Percentiles rank a stretch among this genome's conserved stretches.
Conservation (phyloP, 2,797 vertebrate genomes). For the Muraenolepis orangiensis region DNA sequence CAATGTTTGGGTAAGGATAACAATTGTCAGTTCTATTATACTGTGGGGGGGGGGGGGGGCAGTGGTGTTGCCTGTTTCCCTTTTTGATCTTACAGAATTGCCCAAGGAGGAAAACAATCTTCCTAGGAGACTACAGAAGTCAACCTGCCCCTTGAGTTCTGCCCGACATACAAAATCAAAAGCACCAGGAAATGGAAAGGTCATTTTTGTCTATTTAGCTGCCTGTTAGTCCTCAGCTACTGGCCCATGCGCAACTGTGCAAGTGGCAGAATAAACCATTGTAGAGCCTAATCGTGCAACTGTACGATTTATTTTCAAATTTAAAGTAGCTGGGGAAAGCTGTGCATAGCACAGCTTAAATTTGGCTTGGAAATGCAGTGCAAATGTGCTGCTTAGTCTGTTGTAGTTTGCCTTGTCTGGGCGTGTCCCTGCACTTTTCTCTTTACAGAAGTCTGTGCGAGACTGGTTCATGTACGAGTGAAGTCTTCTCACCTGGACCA, state of each 20-base stretch:
- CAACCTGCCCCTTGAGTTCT: conserved; percentile 54
- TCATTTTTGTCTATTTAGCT: conserved; percentile 31
- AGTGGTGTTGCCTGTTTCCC: conserved; percentile 59
- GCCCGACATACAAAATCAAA: conserved; percentile 53
- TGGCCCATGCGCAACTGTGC: conserved; percentile 72
- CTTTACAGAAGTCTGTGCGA: conserved; percentile 70
- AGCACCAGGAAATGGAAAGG: conserved; percentile 45
- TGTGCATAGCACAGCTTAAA: conserved; percentile 69
- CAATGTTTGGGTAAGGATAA: conserved; percentile 63
- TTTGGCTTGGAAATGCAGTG: conserved; percentile 53
- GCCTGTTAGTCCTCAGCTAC: conserved; percentile 54
- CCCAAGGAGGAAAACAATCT: conserved; percentile 64
- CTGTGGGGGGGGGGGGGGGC: conserved; percentile 49
- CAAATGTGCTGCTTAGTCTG: conserved; percentile 63
- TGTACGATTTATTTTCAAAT: conserved; percentile 54
- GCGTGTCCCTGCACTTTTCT: conserved; percentile 66
- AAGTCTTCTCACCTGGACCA: conserved; percentile 65
- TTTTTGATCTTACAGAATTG: conserved; percentile 72
- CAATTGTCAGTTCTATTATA: conserved; percentile 62
- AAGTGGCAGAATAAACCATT: conserved; percentile 37
- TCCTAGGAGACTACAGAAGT: conserved; percentile 63
- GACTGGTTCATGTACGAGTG: conserved; percentile 59
- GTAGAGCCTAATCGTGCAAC: conserved; percentile 52
- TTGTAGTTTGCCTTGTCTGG: conserved; percentile 52
- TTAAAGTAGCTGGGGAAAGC: conserved; percentile 55